Evolutionary conservation across 2,888 invertebrate species (phyloP), one percentile per base, ranked within the genome.

Genomic region (Agrochola macilenta): DNA sequence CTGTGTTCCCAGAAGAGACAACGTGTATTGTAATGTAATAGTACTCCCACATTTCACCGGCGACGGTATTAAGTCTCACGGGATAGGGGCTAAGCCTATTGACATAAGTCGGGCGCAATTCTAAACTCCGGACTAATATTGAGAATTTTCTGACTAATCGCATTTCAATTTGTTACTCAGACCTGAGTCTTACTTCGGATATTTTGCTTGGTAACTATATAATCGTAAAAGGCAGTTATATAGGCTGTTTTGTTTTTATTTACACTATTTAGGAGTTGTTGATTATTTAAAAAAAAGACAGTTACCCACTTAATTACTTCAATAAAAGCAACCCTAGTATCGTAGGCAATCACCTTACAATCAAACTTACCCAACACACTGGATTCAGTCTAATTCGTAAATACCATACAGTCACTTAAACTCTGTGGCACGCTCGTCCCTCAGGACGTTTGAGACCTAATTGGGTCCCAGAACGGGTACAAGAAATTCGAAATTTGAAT

Each of bases 381-480:
- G 35, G 7, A 9, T 39, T 49, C 3, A 39, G 26, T 5, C 26
- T 77, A 35, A 52, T 57, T 71, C 9, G 43, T n/a, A 54, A 35
- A 11, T 39, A 39, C 23, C 17, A n/a, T 20, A 35, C 43, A 58
- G 30, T 72, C 26, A 43, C 9, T n/a, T 23, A 12, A 43, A 58
- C 11, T 20, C 30, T 26, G 43, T 17, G n/a, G 26, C 52, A 43
- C 68, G 82, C n/a, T 14, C 14, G 64, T 81, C 81, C 64, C 58
- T 35, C 5, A 69, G 20, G 79, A 57, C 60, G 26, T 7, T 54
- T 23, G n/a, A 64, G 35, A 60, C 30, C 52, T 77, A 82, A 81
- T 81, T 81, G 80, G 65, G 54, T 69, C 46, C 49, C 76, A 49
- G 69, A 65, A 57, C n/a, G 71, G 30, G n/a, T 69, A 60, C n/a